phyloP scores from a whole-genome alignment of 2,113 vertebrate species.

The Tursiops truncatus region DNA sequence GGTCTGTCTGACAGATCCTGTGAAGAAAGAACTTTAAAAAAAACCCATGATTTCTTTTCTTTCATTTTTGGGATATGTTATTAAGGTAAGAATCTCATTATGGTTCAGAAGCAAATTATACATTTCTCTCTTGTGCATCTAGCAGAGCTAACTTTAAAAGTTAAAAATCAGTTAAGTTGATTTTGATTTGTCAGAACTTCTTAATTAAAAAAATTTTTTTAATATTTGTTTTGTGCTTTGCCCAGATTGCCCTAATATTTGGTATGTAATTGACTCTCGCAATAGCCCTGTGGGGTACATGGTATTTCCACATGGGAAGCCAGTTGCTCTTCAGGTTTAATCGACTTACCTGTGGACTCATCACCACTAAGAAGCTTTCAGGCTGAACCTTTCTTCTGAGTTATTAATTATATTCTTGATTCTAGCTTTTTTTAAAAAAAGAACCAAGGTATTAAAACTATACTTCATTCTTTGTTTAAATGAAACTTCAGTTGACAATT shows the following conservation, averaged over 20 bases:
- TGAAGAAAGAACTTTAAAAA: neutral
- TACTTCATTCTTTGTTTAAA: slow-evolving; percentile 9
- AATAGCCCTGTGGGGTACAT: neutral
- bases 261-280: neutral
- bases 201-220: neutral
- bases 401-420: neutral
- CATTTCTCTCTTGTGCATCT: neutral
- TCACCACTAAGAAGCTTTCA: neutral
- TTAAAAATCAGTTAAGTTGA: neutral
- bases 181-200: neutral
- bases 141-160: slow-evolving; percentile 1
- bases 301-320: neutral
- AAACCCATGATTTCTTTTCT: neutral
- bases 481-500: neutral
- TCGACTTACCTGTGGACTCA: neutral
- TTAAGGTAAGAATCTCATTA: neutral
- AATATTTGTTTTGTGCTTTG: neutral
- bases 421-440: neutral
- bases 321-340: neutral
- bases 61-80: neutral
- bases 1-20: neutral
- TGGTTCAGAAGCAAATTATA: neutral
- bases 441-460: neutral
- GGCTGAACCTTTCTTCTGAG: neutral
- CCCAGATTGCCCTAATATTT: neutral